phyloP scores from a whole-genome alignment of 2,888 invertebrate species.

The Ennomos erosarius region DNA sequence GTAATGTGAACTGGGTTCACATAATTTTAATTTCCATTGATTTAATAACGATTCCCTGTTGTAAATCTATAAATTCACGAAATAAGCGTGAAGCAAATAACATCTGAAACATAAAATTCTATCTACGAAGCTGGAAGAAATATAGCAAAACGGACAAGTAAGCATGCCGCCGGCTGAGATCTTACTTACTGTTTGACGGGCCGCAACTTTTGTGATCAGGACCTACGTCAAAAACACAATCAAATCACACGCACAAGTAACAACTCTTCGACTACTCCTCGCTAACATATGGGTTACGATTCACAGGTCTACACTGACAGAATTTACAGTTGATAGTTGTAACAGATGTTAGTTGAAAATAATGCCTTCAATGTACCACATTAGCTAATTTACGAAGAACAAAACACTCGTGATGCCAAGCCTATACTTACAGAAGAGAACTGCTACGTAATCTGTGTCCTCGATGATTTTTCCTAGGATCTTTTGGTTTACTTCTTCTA shows the following conservation, averaged over 20 bases:
- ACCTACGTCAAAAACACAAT: conserved; percentile 85
- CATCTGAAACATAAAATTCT: conserved; percentile 59
- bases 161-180: conserved; percentile 75
- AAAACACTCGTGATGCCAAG: conserved; percentile 53
- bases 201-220: conserved; percentile 85
- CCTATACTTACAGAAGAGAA: conserved; percentile 95
- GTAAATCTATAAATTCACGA: conserved; percentile 48
- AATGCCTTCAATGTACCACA: conserved; percentile 71
- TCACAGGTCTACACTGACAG: conserved; percentile 65
- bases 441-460: conserved; percentile 96
- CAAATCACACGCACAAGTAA: conserved; percentile 82
- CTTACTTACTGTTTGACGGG: conserved; percentile 84
- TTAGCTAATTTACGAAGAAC: conserved; percentile 68
- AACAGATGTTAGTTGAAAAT: conserved; percentile 74
- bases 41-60: conserved; percentile 41
- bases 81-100: conserved; percentile 63
- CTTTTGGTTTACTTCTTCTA: conserved; percentile 97
- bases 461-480: conserved; percentile 95
- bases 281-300: conserved; percentile 62
- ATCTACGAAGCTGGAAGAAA: conserved; percentile 74
- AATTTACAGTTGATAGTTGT: conserved; percentile 55
- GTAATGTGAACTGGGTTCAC: conserved; percentile 37
- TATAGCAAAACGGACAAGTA: conserved; percentile 73
- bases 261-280: conserved; percentile 57
- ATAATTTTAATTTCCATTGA: conserved; percentile 43